Base-by-base conservation (phyloP, 2,113 vertebrate species). In the Sinocyclocheilus anophthalmus region DNA sequence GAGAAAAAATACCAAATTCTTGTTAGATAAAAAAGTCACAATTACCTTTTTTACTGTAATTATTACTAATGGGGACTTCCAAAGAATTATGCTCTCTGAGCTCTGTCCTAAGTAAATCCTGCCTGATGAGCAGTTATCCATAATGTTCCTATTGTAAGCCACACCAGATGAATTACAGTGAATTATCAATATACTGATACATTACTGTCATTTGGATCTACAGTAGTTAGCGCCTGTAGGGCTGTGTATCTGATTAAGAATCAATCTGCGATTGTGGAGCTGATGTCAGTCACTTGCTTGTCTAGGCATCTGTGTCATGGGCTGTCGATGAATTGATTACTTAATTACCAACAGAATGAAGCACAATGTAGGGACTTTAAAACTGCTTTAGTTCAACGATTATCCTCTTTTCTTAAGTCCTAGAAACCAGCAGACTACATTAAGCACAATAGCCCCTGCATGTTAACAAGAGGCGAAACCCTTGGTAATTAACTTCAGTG, bases 151-250 rank as follows among this genome's bases (percentile, higher is more conserved):
- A 76, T 26, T 48, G 42, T 50, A 76, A 50, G 42, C n/a, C 42
- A 76, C 73, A 50, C 12, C 6, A 6, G 73, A 6, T 79, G 1
- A 79, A 42, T 61, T 14, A 79, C 55, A 67, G 39, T 45, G 59
- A 26, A 81, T 59, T 48, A 48, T 81, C 61, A 63, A 81, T 81
- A 63, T 42, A 67, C 79, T 48, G 59, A 81, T 48, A 48, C 22
- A 30, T 48, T 24, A 48, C 24, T 48, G 79, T 48, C n/a, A 26
- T 65, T 26, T 18, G 39, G 39, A 81, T 81, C 37, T 26, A 14
- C 50, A 53, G 50, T 53, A 65, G 55, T 63, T n/a, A 53, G 6
- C 14, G 53, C 53, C 16, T 1, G 53, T 55, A 55, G 78, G 33
- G 78, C 61, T 69, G 8, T 0, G 10, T 67, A 48, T 67, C 7